Evolutionary conservation across 2,797 vertebrate species (phyloP).

Genomic region (Melanotaenia parkinsoni): DNA sequence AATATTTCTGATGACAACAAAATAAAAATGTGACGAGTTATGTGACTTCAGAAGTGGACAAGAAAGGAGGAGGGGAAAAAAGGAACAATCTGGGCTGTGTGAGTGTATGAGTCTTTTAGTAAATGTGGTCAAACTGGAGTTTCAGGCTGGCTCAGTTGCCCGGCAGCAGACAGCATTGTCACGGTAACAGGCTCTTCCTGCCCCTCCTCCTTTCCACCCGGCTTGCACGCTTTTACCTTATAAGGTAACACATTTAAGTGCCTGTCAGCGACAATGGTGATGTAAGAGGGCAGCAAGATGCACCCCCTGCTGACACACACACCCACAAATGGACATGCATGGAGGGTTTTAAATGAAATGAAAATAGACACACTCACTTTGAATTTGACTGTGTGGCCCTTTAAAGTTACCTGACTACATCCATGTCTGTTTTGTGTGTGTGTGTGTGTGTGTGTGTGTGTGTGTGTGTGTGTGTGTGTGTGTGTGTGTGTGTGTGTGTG

Average conservation of each 20-base stretch:
- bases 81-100: not conserved
- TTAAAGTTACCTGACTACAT: conserved; percentile 9
- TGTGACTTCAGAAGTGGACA: not conserved
- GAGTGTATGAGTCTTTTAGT: not conserved
- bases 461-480: not conserved
- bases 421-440: conserved; percentile 11
- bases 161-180: conserved; percentile 78
- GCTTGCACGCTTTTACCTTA: conserved; percentile 80
- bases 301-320: conserved; percentile 35
- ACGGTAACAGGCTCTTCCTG: conserved; percentile 80
- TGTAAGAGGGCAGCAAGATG: conserved; percentile 70
- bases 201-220: conserved; percentile 60
- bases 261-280: conserved; percentile 72
- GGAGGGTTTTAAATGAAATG: not conserved
- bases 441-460: not conserved
- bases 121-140: conserved; percentile 74
- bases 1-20: not conserved
- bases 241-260: conserved; percentile 79
- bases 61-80: conserved; percentile 3
- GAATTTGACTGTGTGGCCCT: not conserved
- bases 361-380: conserved; percentile 2
- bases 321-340: not conserved
- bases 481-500: not conserved
- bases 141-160: conserved; percentile 76
- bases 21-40: conserved; percentile 35